Evolutionary conservation across 2,797 vertebrate species (phyloP), one percentile per base, ranked within the genome.

Genomic region (Acomys russatus): DNA sequence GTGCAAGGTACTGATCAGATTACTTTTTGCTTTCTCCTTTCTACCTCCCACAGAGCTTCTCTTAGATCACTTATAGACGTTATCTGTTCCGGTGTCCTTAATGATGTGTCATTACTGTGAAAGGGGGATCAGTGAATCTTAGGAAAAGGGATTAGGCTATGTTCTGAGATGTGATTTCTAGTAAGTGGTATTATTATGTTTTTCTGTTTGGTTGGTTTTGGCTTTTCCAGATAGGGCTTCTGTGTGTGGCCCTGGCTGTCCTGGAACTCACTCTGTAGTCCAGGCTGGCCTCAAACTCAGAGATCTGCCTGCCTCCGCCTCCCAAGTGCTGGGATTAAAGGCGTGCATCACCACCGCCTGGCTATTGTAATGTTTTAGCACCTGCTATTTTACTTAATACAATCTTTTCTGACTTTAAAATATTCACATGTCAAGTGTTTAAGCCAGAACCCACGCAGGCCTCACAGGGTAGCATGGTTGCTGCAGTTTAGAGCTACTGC

Each of bases 1-100:
- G 99, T 38, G 98, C 99, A 63, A 99, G 99, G 99, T 99, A 98
- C 98, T 61, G 25, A 51, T 9, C 71, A 5, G 0, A 9, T 51
- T 33, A 6, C 6, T 33, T 28, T 77, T 18, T n/a, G 56, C 15
- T 77, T 95, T 22, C 30, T 77, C 64, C 74, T 82, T 88, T 30
- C 14, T 17, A 7, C 9, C 35, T 49, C 25, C 17, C 10, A 63
- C 12, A 17, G 4, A 9, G 4, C 30, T 86, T 88, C 78, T 73
- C 23, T 85, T 68, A 23, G 71, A 61, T 56, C 10, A 3, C 54
- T 51, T 92, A 0, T 83, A 28, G 3, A 33, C 33, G 79, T 84
- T 80, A 6, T 70, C 3, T 51, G 0, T n/a, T 85, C 86, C 63
- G 3, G 23, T 83, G 35, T 28, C 28, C 64, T 85, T 70, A 44